Evolutionary conservation across 2,888 invertebrate species (phyloP), one percentile per base, ranked within the genome.

Genomic region (Patella caerulea): DNA sequence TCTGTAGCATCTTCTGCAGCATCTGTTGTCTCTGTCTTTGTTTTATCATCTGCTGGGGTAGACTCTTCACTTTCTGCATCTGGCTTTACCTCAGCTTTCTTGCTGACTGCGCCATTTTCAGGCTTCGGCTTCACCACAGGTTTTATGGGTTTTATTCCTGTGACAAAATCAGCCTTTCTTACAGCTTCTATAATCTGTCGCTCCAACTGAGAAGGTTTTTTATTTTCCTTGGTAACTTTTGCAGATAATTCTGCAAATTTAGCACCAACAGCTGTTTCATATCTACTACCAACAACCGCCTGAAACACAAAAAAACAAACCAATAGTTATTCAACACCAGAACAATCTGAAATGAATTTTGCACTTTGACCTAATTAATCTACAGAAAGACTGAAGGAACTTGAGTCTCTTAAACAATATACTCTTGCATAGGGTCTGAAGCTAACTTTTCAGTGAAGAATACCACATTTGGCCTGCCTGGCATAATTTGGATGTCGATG

Each of bases 161-260:
- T 65, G 19, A 65, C 65, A 65, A 65, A 65, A 24, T 65, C 65
- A 19, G 65, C 65, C 24, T 65, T 65, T 65, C 65, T 65, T 65
- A 65, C 65, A 24, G 65, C 65, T 65, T 65, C 65, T 24, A 65
- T 9, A 3, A 65, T 11, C 7, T 65, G 19, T 65, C 65, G 19
- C 2, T 65, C 65, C 19, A 65, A 15, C 19, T 65, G 65, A 0
- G 19, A 14, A 12, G 19, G 65, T 11, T 65, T 24, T 24, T 19
- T 65, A 24, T 24, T 24, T 7, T 19, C 65, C 12, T 9, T 12
- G 12, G 65, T 24, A 19, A 65, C 19, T 24, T 65, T 65, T 12
- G 19, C 65, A 24, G 19, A 24, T 9, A 65, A 11, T 11, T 19
- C 65, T 14, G 19, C 19, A 14, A 24, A 65, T 19, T 24, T 65